Evolutionary conservation across 2,113 vertebrate genomes (phyloP).

Genomic region (Marmota flaviventris): DNA sequence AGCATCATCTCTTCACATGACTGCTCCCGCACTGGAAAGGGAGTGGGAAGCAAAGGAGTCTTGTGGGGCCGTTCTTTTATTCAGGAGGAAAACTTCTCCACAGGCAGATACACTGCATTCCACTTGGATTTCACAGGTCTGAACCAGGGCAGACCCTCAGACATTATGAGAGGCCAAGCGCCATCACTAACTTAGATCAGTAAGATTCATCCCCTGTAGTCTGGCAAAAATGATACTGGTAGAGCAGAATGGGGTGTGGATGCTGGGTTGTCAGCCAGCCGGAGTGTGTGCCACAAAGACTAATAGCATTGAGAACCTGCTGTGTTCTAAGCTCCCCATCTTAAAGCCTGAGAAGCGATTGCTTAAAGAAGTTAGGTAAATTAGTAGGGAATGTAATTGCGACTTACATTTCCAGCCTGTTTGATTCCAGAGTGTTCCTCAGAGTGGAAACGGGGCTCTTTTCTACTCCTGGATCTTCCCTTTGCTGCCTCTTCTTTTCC

Average conservation of each 20-base stretch:
- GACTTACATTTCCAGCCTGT: not conserved
- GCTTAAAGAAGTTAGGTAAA: not conserved
- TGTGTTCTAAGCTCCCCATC: not conserved
- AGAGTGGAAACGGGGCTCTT: not conserved
- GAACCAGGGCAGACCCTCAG: not conserved
- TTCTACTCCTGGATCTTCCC: too few relatives aligned
- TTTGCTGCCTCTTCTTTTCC: not conserved
- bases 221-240: not conserved
- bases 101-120: fast-evolving
- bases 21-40: not conserved
- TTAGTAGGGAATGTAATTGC: not conserved
- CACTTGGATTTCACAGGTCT: not conserved
- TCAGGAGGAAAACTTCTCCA: not conserved
- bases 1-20: not conserved
- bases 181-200: not conserved
- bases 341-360: not conserved
- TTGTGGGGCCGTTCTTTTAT: not conserved
- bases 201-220: not conserved
- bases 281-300: not conserved
- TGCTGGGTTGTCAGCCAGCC: not conserved
- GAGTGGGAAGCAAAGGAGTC: not conserved
- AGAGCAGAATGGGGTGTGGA: not conserved
- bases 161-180: not conserved
- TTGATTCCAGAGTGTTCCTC: not conserved
- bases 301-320: not conserved